phyloP scores from a whole-genome alignment of 1,140 invertebrate genomes.

The Amphibalanus amphitrite region DNA sequence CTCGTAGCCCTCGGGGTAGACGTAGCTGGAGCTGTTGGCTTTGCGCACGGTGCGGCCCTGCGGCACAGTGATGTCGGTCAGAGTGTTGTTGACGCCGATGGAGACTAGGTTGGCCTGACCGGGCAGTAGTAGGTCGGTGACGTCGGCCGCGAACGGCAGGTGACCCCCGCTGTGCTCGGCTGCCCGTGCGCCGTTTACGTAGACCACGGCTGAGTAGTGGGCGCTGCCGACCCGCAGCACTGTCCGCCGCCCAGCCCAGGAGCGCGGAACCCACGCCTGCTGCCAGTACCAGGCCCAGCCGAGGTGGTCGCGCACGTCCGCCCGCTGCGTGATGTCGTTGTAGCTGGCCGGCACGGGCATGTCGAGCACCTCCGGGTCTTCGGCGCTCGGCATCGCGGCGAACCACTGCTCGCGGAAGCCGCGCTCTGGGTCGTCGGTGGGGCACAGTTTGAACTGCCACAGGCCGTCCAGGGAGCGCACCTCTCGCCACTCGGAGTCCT shows the following conservation, averaged over 20 bases:
- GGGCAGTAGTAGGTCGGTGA: constrained; percentile 45
- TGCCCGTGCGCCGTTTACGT: constrained; percentile 62
- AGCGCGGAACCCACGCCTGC: constrained; percentile 49
- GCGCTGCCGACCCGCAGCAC: constrained; percentile 67
- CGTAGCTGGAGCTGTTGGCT: constrained; percentile 18
- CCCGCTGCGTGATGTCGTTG: constrained; percentile 82
- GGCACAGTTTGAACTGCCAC: constrained; percentile 65
- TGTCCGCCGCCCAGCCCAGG: constrained; percentile 36
- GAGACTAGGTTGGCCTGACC: constrained; percentile 55
- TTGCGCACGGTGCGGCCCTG: constrained; percentile 38
- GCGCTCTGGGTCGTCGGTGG: constrained; percentile 38
- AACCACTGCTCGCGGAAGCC: constrained; percentile 63
- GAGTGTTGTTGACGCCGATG: constrained; percentile 81
- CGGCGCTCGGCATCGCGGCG: constrained; percentile 39
- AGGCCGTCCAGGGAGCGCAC: constrained; percentile 57
- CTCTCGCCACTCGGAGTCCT: constrained; percentile 61
- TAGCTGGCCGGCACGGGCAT: constrained; percentile 96
- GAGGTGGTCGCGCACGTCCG: constrained; percentile 63
- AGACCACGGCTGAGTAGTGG: constrained; percentile 44
- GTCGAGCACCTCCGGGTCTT: constrained; percentile 32
- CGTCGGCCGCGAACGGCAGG: constrained; percentile 75
- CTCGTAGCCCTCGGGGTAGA: constrained; percentile 43
- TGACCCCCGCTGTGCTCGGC: constrained; percentile 81
- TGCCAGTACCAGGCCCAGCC: constrained; percentile 83
- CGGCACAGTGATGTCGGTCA: constrained; percentile 58